Conservation (phyloP, 1,140 invertebrate species). For the Coelopa frigida region DNA sequence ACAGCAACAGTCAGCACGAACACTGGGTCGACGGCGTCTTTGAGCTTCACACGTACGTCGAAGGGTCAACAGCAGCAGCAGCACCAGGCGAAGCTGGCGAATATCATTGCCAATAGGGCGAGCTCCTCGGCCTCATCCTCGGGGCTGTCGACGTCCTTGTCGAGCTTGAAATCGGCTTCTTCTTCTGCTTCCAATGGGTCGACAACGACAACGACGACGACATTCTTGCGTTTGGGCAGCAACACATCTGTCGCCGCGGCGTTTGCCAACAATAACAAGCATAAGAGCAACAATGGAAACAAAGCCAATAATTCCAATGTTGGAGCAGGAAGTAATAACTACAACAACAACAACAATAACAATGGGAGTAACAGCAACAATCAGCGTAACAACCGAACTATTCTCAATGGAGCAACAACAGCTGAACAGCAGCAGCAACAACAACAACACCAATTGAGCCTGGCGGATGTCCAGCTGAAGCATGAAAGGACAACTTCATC, state of each 20-base stretch:
- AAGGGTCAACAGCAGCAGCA: slow-evolving; percentile 4
- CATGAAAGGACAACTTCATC: slow-evolving; percentile 8
- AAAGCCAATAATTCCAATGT: slow-evolving; percentile 7
- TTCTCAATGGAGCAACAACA: slow-evolving; percentile 26
- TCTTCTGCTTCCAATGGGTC: slow-evolving; percentile 1
- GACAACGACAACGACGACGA: slow-evolving; percentile 16
- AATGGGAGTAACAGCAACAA: slow-evolving; percentile 7
- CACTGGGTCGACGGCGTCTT: slow-evolving; percentile 17
- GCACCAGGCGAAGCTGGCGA: slow-evolving; percentile 12
- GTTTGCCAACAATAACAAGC: slow-evolving; percentile 10
- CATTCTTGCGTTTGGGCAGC: slow-evolving; percentile 27
- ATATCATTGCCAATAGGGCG: slow-evolving; percentile 13
- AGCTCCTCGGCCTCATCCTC: too few species aligned
- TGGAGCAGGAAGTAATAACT: slow-evolving; percentile 11
- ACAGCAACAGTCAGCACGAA: slow-evolving; percentile 14
- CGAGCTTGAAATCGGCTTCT: neutral
- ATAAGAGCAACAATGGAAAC: slow-evolving; percentile 10
- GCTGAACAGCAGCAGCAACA: too few species aligned
- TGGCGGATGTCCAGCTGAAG: slow-evolving; percentile 14
- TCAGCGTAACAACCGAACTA: slow-evolving; percentile 23
- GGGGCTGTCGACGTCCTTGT: too few species aligned
- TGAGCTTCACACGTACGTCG: slow-evolving; percentile 28
- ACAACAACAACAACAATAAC: slow-evolving; percentile 6
- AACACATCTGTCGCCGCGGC: too few species aligned
- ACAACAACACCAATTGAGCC: slow-evolving; percentile 12